Evolutionary conservation across 2,888 invertebrate species (phyloP), one percentile per base, ranked within the genome.

Genomic region (Piscicola geometra): DNA sequence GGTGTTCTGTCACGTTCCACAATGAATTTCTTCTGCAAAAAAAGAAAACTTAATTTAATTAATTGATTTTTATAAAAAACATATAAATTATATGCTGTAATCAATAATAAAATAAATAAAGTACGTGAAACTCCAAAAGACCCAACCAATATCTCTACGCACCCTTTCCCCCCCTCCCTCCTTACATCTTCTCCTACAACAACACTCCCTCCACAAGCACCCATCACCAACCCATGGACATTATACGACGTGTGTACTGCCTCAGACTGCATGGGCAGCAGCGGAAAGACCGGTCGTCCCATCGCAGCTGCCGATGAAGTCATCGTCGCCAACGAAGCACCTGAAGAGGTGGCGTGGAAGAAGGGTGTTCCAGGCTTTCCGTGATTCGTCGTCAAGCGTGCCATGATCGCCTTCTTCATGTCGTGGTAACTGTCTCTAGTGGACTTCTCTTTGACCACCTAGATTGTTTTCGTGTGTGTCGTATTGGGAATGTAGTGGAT

Each of bases 401-500:
- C 76, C 75, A 77, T 77, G 30, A 79, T 77, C 66, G 73, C 76
- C 64, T 77, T 77, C 36, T 79, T 79, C 50, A 79, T 77, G 41
- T 79, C 76, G 69, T 76, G 76, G 67, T 79, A 79, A 25, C 41
- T 64, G 66, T 78, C 78, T 56, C 78, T 72, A 15, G 77, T 77
- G 25, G 78, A 78, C 35, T 75, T 76, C 66, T 79, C 79, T 66
- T 79, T 78, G 30, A 79, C 78, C n/a, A 76, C 50, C 76, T 76
- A 33, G 12, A n/a, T n/a, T n/a, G n/a, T n/a, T n/a, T n/a, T n/a
- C n/a, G n/a, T n/a, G n/a, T n/a, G n/a, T n/a, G n/a, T n/a, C n/a
- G n/a, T n/a, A n/a, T n/a, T n/a, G n/a, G n/a, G n/a, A n/a, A n/a
- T n/a, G n/a, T n/a, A n/a, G n/a, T n/a, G n/a, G n/a, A n/a, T n/a